Conservation (phyloP, 2,888 invertebrate genomes). For the Eupithecia vulgata region DNA sequence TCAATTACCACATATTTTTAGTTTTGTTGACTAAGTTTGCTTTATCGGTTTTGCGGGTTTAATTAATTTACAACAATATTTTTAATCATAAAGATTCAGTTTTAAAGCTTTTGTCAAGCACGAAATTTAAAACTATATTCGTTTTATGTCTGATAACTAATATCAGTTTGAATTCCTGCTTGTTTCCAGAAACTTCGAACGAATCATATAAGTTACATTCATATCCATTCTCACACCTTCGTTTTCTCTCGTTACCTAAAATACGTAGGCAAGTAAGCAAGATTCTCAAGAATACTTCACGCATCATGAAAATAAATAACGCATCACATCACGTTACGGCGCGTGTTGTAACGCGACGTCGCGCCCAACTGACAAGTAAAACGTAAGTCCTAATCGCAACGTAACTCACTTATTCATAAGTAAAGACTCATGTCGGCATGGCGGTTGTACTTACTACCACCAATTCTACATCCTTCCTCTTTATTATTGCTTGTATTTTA, state of each 20-base stretch:
- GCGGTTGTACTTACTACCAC: background rate
- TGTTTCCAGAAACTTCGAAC: background rate
- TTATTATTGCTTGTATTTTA: background rate
- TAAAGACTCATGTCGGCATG: background rate
- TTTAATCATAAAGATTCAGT: background rate
- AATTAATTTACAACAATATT: background rate
- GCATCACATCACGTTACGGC: background rate
- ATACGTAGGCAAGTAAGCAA: background rate
- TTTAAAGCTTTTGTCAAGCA: background rate
- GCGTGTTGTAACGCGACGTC: background rate
- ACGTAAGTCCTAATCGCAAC: background rate
- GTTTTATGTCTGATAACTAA: background rate
- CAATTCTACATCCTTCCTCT: background rate
- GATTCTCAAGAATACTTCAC: background rate
- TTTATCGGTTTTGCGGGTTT: background rate
- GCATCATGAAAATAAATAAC: background rate
- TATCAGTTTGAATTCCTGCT: background rate
- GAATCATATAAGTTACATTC: background rate
- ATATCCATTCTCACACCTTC: background rate
- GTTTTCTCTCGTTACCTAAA: background rate
- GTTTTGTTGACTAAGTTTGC: background rate
- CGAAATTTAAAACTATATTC: background rate
- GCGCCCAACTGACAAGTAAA: background rate
- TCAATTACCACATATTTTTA: background rate
- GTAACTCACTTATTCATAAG: conserved; percentile 4